Evolutionary conservation across 1,140 invertebrate species (phyloP), one percentile per base, ranked within the genome.

Genomic region (Heliconius hermathena): DNA sequence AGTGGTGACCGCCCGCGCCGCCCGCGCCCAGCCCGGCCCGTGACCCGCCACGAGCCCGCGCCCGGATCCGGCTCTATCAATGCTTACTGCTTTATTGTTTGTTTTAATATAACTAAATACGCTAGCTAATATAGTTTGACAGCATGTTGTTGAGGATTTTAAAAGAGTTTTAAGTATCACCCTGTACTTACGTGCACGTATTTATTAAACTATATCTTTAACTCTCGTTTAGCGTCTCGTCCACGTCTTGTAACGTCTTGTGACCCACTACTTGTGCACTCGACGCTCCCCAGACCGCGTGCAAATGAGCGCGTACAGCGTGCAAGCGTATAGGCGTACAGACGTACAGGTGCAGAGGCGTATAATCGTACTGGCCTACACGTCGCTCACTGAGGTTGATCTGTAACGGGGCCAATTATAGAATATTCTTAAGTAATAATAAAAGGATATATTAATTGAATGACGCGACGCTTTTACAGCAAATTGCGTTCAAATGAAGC

Each of bases 1-100:
- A 76, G 73, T 76, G 81, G 60, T 81, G 46, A 54, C 73, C 73
- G 73, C 46, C 49, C 49, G 49, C 33, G 33, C 33, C 4, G 33
- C 33, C 33, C 5, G 33, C 6, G 33, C 33, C 33, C 33, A 33
- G 29, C 29, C 2, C 29, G 2, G 2, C 29, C 29, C 11, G 1
- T 16, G 49, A 20, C 49, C 49, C 49, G 3, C 49, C 4, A 16
- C 49, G 49, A 13, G 49, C 13, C 49, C 49, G 5, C 4, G 33
- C 33, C 29, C 29, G 3, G 52, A 16, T 18, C 13, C 52, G 49
- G 72, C 74, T 78, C 77, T 77, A 79, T 77, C 76, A 73, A 81
- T 81, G 76, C 77, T 41, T 79, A 74, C 77, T 74, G 76, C 60
- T 73, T 72, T 81, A 78, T 81, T 76, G 80, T 81, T 81, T 76